These are phyloP conservation scores for Labeo rohita DNA, from an alignment of 2,113 vertebrate species.

Conservation along the genomic window DNA sequence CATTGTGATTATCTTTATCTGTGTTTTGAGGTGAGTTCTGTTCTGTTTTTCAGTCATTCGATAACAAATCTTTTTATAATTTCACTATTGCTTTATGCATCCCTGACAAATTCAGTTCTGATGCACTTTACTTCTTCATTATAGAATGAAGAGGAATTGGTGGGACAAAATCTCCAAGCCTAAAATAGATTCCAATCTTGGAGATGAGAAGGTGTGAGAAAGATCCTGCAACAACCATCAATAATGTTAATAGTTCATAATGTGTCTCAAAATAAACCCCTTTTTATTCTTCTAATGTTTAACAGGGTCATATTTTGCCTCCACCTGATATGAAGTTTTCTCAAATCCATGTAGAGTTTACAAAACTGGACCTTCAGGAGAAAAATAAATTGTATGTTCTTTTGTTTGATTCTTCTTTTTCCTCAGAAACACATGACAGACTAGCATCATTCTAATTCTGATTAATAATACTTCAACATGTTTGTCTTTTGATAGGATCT, in stretches of 20 bases:
- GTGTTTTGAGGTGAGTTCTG: slow-evolving; percentile 66
- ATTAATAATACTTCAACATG: background rate
- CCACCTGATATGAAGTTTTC: background rate
- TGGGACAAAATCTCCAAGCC: slow-evolving; percentile 60
- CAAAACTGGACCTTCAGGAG: slow-evolving; percentile 14
- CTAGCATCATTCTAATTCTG: background rate
- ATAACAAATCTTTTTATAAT: background rate
- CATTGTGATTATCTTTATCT: slow-evolving; percentile 38
- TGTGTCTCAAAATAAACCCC: background rate
- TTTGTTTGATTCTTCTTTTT: background rate
- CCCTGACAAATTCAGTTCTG: background rate
- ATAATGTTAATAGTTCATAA: no score
- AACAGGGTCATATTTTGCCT: background rate
- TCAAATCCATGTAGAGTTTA: background rate
- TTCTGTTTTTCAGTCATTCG: background rate
- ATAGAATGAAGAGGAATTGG: slow-evolving; percentile 63
- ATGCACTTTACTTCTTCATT: slow-evolving; percentile 34
- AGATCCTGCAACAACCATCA: background rate
- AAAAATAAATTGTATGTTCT: background rate
- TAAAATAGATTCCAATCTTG: slow-evolving; percentile 53
- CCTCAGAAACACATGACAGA: no score
- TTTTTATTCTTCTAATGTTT: background rate
- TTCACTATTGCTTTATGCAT: background rate
- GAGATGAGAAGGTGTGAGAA: slow-evolving; percentile 8
- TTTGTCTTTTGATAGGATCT: background rate